These are phyloP conservation scores for Petrocephalus zakoni DNA, from an alignment of 2,113 vertebrate species.

Conservation along the genomic window DNA sequence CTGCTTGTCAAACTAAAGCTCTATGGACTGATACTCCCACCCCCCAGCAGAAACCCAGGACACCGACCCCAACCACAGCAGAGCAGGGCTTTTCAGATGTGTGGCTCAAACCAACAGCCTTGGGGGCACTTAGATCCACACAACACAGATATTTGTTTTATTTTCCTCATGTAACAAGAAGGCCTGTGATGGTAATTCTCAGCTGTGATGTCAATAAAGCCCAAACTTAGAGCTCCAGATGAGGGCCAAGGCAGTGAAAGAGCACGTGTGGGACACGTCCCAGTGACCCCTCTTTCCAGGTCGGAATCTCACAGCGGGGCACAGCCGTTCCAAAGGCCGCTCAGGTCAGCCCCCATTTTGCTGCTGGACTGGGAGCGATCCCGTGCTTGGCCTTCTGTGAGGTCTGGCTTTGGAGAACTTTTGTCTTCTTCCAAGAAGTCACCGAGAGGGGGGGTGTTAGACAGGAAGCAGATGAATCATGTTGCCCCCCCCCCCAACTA, in stretches of 20 bases:
- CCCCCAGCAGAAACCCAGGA: neutral
- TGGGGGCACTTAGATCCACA: neutral
- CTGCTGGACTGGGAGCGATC: neutral
- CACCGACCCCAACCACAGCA: neutral
- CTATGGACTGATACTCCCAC: neutral
- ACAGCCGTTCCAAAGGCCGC: neutral
- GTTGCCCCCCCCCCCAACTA: neutral
- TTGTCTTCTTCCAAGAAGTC: neutral
- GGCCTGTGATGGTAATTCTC: neutral
- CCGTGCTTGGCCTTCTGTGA: neutral
- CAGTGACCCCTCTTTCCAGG: conserved; percentile 15
- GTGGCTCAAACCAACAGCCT: neutral
- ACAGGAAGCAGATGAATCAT: conserved; percentile 17
- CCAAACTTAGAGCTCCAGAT: conserved; percentile 5
- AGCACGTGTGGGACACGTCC: neutral
- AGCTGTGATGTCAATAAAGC: neutral
- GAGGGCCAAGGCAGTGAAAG: neutral
- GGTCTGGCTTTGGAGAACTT: neutral
- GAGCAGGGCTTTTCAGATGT: neutral
- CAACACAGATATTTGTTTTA: neutral
- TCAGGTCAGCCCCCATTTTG: neutral
- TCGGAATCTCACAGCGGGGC: neutral
- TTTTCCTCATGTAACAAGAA: neutral
- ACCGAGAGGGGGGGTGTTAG: neutral
- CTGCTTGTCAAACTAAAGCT: neutral